Evolutionary conservation across 1,140 invertebrate species (phyloP).

Genomic region (Theocolax elegans): DNA sequence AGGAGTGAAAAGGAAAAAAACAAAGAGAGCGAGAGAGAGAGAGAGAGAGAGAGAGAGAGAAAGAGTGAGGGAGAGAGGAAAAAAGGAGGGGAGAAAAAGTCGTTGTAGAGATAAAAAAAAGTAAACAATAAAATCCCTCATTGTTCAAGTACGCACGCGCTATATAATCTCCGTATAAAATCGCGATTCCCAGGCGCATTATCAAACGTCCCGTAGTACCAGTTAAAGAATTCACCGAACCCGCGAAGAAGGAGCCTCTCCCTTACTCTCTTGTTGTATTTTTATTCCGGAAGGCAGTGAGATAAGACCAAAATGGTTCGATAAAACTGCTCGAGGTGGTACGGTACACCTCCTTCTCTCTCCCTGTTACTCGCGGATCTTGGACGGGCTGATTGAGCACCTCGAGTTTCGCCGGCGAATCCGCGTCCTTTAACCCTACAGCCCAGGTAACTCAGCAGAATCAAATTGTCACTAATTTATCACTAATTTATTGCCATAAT

Average conservation of each 20-base stretch:
- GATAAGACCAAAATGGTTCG: conserved; percentile 18
- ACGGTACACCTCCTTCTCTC: background rate
- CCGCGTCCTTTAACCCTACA: too few species aligned
- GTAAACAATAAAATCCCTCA: conserved; percentile 20
- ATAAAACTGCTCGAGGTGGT: background rate
- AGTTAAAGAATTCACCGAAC: conserved; percentile 17
- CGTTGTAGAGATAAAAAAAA: background rate
- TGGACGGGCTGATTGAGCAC: conserved; percentile 31
- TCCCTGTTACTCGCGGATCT: background rate
- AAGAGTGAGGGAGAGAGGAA: too few species aligned
- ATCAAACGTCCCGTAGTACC: conserved; percentile 23
- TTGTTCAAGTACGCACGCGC: conserved; percentile 11
- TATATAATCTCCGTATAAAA: conserved; percentile 29
- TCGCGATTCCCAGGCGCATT: conserved; percentile 30
- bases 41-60: too few species aligned
- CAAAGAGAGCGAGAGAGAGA: too few species aligned
- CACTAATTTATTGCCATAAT: too few species aligned
- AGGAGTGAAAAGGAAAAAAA: background rate
- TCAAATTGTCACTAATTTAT: too few species aligned
- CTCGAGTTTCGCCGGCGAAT: conserved; percentile 19
- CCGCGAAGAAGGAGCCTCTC: background rate
- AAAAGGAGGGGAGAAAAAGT: background rate
- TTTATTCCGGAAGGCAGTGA: conserved; percentile 31
- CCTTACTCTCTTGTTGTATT: background rate
- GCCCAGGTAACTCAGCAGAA: too few species aligned